Base-by-base conservation (phyloP, 2,888 invertebrate species). In the Nemurella pictetii region DNA sequence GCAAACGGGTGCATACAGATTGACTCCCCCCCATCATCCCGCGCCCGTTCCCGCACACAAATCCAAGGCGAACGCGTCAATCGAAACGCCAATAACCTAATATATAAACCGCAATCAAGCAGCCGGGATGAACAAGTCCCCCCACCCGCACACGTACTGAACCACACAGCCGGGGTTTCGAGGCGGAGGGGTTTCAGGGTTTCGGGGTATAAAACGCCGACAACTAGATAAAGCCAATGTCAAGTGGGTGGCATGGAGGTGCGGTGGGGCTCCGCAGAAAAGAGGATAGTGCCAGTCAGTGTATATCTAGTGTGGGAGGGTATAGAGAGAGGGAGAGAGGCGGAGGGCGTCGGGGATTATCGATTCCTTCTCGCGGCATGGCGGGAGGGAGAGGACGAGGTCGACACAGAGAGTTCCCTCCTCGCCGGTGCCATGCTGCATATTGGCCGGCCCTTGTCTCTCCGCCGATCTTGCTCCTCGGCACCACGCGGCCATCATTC, bases 191-290 rank as follows among this genome's bases (percentile, higher is more conserved):
- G 55, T 3, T 12, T 2, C 2, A 20, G 20, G 55, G 20, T 20
- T n/a, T n/a, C n/a, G n/a, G 55, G 55, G 55, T 7, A 55, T 55
- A 55, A 55, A 55, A 55, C 55, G 55, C 55, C 55, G 55, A 55
- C 55, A 75, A 75, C 75, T 26, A 75, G 75, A 75, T 28, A 75
- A 75, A 75, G 75, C 75, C 28, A 28, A 75, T 75, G 75, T 75
- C 75, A 28, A 75, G 75, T 27, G 75, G 75, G 75, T 12, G 75
- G 27, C 55, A 26, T 25, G 12, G 12, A 2, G 75, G 75, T 75
- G 75, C 28, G 12, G 75, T 4, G 27, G 75, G 75, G 75, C 75
- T 55, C 20, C 15, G 55, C 12, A 55, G 55, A 55, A 55, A 55
- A 55, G 55, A 55, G 55, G 55, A 55, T 55, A 55, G 55, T 55